phyloP scores from a whole-genome alignment of 2,113 vertebrate species.

The Piprites chloris region DNA sequence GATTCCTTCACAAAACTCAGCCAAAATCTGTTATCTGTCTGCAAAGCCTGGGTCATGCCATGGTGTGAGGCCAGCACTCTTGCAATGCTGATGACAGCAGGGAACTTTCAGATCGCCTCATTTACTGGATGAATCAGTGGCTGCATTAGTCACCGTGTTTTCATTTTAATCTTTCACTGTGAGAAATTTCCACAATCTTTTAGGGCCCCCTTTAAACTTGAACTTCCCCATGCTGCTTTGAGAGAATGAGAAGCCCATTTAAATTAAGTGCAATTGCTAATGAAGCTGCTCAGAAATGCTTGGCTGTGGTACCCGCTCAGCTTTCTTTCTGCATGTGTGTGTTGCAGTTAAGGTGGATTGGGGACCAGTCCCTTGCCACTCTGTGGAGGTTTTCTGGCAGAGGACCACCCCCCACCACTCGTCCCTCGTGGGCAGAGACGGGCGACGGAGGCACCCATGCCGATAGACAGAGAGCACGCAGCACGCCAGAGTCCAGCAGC shows the following conservation, averaged over 20 bases:
- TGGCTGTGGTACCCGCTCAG: fast-evolving
- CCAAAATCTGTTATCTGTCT: not conserved
- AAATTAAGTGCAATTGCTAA: not conserved
- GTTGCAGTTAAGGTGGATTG: too few relatives aligned
- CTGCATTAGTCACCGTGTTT: not conserved
- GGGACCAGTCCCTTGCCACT: too few relatives aligned
- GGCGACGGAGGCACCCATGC: too few relatives aligned
- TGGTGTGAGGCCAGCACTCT: not conserved
- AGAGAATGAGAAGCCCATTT: not conserved
- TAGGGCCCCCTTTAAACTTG: not conserved
- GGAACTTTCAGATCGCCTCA: not conserved
- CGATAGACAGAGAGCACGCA: too few relatives aligned
- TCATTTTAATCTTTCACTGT: not conserved
- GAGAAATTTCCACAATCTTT: not conserved
- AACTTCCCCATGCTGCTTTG: not conserved
- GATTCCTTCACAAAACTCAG: not conserved
- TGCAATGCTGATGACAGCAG: not conserved
- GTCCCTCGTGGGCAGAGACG: too few relatives aligned
- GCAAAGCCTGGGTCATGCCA: not conserved
- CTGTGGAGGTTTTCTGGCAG: too few relatives aligned
- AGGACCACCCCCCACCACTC: too few relatives aligned
- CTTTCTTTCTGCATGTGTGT: not conserved
- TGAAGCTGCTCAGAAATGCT: not conserved
- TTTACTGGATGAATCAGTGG: not conserved
- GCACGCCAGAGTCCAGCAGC: too few relatives aligned